A percentile compares a stretch with the other conserved stretches of the same genome.
Conservation (phyloP, 2,888 invertebrate species). For the Pterostichus madidus region DNA sequence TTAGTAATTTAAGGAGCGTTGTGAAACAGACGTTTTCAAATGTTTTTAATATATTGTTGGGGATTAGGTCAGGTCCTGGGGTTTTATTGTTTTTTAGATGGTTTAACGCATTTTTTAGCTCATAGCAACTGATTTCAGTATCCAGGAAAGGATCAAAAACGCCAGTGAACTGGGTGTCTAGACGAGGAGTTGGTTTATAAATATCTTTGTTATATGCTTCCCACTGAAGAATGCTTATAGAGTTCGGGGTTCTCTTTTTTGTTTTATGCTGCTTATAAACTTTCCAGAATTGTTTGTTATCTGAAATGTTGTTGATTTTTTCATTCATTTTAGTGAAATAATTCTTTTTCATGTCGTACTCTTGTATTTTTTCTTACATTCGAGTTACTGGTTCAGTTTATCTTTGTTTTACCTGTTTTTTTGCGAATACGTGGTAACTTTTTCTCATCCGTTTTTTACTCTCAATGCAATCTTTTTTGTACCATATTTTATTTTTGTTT, state of each 20-base stretch:
- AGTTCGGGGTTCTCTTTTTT: constrained; percentile 2
- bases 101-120: neutral
- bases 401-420: no score
- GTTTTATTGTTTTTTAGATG: constrained; percentile 2
- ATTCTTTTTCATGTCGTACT: no score
- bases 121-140: no score
- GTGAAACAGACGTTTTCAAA: neutral
- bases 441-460: no score
- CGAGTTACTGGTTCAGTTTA: no score
- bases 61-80: neutral
- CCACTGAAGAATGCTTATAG: neutral
- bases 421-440: no score
- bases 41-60: neutral
- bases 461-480: no score
- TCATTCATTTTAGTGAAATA: no score
- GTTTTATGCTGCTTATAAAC: neutral
- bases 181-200: no score
- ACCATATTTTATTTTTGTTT: no score
- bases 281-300: neutral
- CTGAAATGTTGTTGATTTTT: neutral
- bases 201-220: neutral
- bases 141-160: no score
- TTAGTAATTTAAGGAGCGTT: neutral
- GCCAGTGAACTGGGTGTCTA: neutral
- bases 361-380: no score